These are phyloP conservation scores for Urophycis tenuis DNA, from an alignment of 2,797 vertebrate genomes.

Conservation along the genomic window DNA sequence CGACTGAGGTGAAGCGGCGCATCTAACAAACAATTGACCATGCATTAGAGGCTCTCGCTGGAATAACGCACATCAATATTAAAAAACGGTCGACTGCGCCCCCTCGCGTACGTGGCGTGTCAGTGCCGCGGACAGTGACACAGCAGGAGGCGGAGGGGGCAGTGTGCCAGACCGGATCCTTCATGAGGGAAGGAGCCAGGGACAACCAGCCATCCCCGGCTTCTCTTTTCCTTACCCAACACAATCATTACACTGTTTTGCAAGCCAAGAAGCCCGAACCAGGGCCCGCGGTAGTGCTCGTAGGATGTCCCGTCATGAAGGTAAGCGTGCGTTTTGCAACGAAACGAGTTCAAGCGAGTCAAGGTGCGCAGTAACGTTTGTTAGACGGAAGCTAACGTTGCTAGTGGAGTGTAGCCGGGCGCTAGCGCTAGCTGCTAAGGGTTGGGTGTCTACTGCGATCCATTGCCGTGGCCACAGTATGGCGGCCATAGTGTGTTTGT, in stretches of 20 bases:
- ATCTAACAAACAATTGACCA: not conserved
- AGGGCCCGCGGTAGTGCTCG: conserved; percentile 52
- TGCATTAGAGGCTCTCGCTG: not conserved
- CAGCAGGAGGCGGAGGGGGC: conserved; percentile 64
- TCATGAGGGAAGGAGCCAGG: conserved; percentile 74
- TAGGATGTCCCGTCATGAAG: conserved; percentile 94
- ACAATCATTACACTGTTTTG: conserved; percentile 36
- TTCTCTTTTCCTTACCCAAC: conserved; percentile 58
- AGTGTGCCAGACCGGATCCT: conserved; percentile 67
- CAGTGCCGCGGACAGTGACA: conserved; percentile 54
- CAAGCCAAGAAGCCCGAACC: conserved; percentile 55
- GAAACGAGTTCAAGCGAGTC: not conserved
- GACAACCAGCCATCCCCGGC: conserved; percentile 71
- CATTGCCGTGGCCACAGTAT: conserved; percentile 28
- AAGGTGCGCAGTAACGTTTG: conserved; percentile 25
- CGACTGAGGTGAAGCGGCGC: not conserved
- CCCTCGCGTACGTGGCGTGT: conserved; percentile 32
- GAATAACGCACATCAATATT: too few species aligned
- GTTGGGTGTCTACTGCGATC: conserved; percentile 19
- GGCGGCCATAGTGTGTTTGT: conserved; percentile 18
- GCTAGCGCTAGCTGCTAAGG: conserved; percentile 1
- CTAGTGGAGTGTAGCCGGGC: conserved; percentile 39
- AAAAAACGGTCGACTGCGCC: conserved; percentile 33
- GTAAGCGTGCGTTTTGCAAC: conserved; percentile 54
- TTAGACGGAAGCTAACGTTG: conserved; percentile 44